phyloP scores from a whole-genome alignment of 1,140 invertebrate genomes.

The Amphibalanus amphitrite region DNA sequence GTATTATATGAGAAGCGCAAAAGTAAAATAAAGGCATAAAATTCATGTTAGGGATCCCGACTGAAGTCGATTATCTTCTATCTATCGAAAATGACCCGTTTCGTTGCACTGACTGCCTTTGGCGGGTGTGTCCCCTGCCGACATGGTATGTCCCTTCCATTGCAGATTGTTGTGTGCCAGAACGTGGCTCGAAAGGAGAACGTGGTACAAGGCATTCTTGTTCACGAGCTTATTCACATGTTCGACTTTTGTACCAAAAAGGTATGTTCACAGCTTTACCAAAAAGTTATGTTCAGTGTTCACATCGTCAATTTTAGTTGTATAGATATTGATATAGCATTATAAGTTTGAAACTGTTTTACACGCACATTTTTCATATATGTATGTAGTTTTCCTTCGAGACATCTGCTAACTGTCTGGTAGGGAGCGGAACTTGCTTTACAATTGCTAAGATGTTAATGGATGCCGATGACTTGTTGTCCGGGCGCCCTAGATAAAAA shows the following conservation, averaged over 20 bases:
- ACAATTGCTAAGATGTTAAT: not conserved
- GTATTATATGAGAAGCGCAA: no score
- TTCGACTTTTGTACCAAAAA: constrained; percentile 84
- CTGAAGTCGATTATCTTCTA: no score
- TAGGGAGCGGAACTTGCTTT: not conserved
- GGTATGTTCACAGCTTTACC: no score
- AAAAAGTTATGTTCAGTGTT: no score
- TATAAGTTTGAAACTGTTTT: not conserved
- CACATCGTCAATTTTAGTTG: no score
- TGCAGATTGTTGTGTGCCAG: constrained; percentile 75
- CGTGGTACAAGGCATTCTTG: constrained; percentile 55
- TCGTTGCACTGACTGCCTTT: no score
- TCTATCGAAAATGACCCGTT: no score
- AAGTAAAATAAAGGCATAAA: no score
- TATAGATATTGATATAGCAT: not conserved
- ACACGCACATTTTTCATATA: not conserved
- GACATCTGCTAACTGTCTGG: not conserved
- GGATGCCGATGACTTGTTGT: not conserved
- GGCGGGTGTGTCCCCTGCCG: no score
- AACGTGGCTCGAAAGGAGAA: constrained; percentile 49
- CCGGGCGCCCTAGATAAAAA: no score
- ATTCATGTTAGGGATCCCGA: no score
- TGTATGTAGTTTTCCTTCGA: not conserved
- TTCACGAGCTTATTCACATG: constrained; percentile 92
- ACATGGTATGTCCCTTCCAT: no score